Conservation (phyloP, 2,888 invertebrate species). For the Lissocephala sabroskyi region DNA sequence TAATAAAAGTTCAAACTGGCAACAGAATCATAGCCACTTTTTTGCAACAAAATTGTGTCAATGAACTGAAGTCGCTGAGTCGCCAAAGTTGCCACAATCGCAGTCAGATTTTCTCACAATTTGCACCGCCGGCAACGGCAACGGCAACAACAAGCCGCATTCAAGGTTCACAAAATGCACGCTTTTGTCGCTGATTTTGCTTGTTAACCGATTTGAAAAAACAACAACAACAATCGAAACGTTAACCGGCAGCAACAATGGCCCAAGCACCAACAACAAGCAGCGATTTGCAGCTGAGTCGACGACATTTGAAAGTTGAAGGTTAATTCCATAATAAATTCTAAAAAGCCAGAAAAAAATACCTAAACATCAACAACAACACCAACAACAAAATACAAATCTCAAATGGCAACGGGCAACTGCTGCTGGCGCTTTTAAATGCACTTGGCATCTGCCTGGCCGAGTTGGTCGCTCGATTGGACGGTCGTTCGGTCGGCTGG, state of each 20-base stretch:
- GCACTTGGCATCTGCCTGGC: too few relatives aligned
- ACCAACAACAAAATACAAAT: too few relatives aligned
- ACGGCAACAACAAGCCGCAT: slow-evolving; percentile 5
- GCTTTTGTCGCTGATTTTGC: slow-evolving; percentile 25
- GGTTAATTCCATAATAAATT: slow-evolving; percentile 50
- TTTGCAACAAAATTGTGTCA: slow-evolving; percentile 43
- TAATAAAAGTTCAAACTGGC: slow-evolving; percentile 26
- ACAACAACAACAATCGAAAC: neutral
- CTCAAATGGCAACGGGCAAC: slow-evolving; percentile 7
- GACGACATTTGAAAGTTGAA: slow-evolving; percentile 50
- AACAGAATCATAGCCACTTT: slow-evolving; percentile 2
- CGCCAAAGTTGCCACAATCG: neutral
- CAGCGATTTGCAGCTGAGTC: neutral
- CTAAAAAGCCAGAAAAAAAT: slow-evolving; percentile 15
- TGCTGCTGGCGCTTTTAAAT: neutral
- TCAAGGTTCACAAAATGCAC: slow-evolving; percentile 49
- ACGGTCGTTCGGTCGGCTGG: slow-evolving; percentile 1
- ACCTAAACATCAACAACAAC: neutral
- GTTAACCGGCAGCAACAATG: too few relatives aligned
- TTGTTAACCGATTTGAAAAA: slow-evolving; percentile 12
- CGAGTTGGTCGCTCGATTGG: slow-evolving; percentile 7
- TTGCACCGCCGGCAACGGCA: slow-evolving; percentile 10
- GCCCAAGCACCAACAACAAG: too few relatives aligned
- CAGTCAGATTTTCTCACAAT: slow-evolving; percentile 35
- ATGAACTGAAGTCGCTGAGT: slow-evolving; percentile 28